Conservation (phyloP, 1,140 invertebrate species). For the Oncopodura yosiiana region DNA sequence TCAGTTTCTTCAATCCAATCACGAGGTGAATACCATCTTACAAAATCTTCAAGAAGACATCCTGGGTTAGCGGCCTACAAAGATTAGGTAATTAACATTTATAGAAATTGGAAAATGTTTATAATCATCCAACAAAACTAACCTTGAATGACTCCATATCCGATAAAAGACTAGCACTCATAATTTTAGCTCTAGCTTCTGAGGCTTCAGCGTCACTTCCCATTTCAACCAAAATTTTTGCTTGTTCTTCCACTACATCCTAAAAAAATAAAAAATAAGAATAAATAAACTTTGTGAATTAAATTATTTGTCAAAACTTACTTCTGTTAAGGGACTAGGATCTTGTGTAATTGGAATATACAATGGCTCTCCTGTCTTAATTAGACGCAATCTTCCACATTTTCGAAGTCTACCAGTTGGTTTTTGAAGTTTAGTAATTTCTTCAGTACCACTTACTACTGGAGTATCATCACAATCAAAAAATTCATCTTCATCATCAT, state of each 20-base stretch:
- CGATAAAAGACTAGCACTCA: slow-evolving; percentile 86
- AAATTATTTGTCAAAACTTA: neutral
- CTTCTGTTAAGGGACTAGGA: neutral
- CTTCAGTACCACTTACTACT: slow-evolving; percentile 46
- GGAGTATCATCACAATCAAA: slow-evolving; percentile 58
- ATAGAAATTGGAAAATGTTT: neutral
- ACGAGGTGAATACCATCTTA: slow-evolving; percentile 93
- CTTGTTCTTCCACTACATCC: slow-evolving; percentile 87
- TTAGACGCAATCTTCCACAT: slow-evolving; percentile 54
- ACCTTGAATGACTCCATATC: slow-evolving; percentile 98
- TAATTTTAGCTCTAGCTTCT: slow-evolving; percentile 77
- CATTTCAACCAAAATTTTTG: slow-evolving; percentile 74
- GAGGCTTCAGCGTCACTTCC: slow-evolving; percentile 73
- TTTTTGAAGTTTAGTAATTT: slow-evolving; percentile 36
- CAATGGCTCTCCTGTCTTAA: slow-evolving; percentile 58
- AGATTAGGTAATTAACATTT: slow-evolving; percentile 2
- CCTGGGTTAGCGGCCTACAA: slow-evolving; percentile 84
- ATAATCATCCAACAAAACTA: neutral
- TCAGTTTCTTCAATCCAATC: slow-evolving; percentile 68
- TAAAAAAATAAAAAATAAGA: neutral
- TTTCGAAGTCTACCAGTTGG: slow-evolving; percentile 62
- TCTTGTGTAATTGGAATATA: slow-evolving; percentile 83
- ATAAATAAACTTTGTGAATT: neutral
- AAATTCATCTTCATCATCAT: slow-evolving; percentile 59
- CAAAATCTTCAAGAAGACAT: slow-evolving; percentile 85